Percentiles rank a stretch among this genome's conserved stretches.
phyloP scores from a whole-genome alignment of 2,797 vertebrate genomes.

The Lithobates sylvaticus region DNA sequence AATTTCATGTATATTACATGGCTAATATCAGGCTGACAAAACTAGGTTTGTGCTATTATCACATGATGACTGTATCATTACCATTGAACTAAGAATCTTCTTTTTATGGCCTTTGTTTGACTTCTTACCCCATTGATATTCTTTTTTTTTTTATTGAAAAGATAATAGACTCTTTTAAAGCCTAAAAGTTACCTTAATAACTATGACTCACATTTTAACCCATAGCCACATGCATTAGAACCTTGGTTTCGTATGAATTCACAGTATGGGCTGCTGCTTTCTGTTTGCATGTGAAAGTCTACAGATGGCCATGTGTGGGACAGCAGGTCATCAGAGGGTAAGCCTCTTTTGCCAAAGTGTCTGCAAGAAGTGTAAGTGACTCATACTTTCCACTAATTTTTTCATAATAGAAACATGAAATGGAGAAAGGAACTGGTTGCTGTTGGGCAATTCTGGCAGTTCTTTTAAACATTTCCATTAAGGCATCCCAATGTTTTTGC shows the following conservation, averaged over 20 bases:
- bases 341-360: neutral
- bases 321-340: neutral
- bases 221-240: neutral
- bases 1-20: conserved; percentile 50
- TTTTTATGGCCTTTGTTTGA: conserved; percentile 43
- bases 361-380: neutral
- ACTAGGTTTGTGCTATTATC: conserved; percentile 35
- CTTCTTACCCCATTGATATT: conserved; percentile 35
- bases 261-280: neutral
- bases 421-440: neutral
- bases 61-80: conserved; percentile 57
- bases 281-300: neutral
- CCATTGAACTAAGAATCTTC: conserved; percentile 19
- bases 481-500: no score
- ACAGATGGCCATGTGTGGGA: neutral
- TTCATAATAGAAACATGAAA: neutral
- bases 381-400: neutral
- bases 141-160: neutral
- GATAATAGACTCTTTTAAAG: conserved; percentile 35
- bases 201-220: conserved; percentile 14
- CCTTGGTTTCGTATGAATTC: neutral
- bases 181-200: conserved; percentile 17
- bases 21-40: conserved; percentile 61
- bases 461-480: neutral
- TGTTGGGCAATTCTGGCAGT: neutral